A percentile compares a stretch with the other conserved stretches of the same genome.
Evolutionary conservation across 2,113 vertebrate genomes (phyloP).

Genomic region (Echinops telfairi): DNA sequence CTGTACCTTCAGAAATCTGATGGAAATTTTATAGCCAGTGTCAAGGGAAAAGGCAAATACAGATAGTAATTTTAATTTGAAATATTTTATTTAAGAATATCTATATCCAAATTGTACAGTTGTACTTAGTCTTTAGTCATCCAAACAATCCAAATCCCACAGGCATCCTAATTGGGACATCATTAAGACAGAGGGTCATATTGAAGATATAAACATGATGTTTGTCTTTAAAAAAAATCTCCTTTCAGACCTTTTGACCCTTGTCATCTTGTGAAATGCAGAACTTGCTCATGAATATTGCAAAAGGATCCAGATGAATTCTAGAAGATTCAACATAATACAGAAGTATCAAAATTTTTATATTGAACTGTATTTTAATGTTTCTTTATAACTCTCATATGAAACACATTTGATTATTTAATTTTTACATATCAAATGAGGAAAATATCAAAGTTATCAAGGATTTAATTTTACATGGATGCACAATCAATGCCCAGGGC

Average conservation of each 20-base stretch:
- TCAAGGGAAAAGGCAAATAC: background rate
- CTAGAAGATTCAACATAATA: background rate
- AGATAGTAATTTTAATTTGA: background rate
- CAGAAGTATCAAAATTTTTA: no score
- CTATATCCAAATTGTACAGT: background rate
- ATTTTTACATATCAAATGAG: background rate
- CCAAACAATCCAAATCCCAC: background rate
- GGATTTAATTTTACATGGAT: no score
- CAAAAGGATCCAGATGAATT: background rate
- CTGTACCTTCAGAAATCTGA: background rate
- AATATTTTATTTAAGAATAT: conserved; percentile 24
- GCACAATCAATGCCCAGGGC: no score
- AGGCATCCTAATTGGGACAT: background rate
- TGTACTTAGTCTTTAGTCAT: background rate
- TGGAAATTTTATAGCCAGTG: background rate
- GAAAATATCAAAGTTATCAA: no score
- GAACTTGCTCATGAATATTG: background rate
- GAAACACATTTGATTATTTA: conserved; percentile 3
- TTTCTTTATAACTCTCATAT: background rate
- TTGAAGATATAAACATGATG: background rate
- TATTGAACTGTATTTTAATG: background rate
- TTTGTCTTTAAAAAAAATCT: background rate
- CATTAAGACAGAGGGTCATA: background rate
- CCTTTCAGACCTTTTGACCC: background rate
- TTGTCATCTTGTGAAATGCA: background rate